Evolutionary conservation across 2,797 vertebrate species (phyloP).

Genomic region (Sphenodon punctatus): DNA sequence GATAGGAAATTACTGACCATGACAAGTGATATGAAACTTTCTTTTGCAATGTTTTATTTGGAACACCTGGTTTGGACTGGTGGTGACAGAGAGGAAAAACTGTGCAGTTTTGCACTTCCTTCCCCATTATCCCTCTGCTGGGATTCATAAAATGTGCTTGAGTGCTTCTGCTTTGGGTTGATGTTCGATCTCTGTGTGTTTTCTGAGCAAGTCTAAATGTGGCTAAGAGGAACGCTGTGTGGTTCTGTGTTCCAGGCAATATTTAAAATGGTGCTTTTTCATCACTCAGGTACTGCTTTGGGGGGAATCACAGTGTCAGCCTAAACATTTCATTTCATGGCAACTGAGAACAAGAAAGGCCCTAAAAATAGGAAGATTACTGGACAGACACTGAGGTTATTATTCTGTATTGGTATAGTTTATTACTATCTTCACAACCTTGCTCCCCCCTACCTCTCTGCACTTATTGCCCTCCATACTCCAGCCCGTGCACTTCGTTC

Average conservation of each 20-base stretch:
- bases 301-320: background rate
- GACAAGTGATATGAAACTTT: background rate
- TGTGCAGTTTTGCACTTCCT: background rate
- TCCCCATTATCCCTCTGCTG: background rate
- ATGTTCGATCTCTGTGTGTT: background rate
- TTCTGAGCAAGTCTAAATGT: background rate
- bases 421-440: no score
- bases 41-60: background rate
- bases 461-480: no score
- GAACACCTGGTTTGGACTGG: background rate
- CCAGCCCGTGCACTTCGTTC: no score
- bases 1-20: background rate
- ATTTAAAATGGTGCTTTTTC: background rate
- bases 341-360: background rate
- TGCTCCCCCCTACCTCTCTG: no score
- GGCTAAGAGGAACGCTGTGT: background rate
- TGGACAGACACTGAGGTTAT: background rate
- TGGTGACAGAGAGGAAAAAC: background rate
- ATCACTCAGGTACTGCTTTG: background rate
- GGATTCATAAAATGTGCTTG: background rate
- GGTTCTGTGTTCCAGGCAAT: background rate
- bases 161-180: no score
- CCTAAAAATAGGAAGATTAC: background rate
- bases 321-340: background rate
- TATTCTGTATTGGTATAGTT: background rate